phyloP scores from a whole-genome alignment of 2,888 invertebrate genomes.

The Physocephala rufipes region DNA sequence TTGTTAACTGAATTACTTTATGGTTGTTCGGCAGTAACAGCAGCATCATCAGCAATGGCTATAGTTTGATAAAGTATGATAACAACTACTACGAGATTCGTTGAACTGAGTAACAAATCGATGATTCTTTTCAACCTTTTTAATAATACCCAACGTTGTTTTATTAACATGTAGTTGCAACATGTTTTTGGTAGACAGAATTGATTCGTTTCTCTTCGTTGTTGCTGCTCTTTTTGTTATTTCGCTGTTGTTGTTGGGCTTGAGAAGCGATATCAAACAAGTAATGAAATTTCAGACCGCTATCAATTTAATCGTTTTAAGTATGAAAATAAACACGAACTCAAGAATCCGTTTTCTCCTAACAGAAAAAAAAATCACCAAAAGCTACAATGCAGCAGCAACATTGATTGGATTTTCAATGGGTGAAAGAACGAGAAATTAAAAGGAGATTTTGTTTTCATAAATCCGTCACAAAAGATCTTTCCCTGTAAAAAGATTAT shows the following conservation, averaged over 20 bases:
- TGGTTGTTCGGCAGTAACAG: conserved; percentile 19
- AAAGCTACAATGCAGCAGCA: background rate
- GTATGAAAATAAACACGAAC: conserved; percentile 50
- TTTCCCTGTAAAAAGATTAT: background rate
- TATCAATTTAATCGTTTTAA: conserved; percentile 52
- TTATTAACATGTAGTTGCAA: too few species aligned
- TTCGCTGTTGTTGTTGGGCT: conserved; percentile 16
- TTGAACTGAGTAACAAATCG: too few species aligned
- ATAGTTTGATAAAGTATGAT: conserved; percentile 24
- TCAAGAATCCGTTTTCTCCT: conserved; percentile 49
- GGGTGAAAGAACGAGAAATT: background rate
- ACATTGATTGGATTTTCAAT: too few species aligned
- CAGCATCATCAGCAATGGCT: conserved; percentile 6
- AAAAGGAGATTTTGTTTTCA: background rate
- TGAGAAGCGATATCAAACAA: conserved; percentile 46
- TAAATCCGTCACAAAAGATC: too few species aligned
- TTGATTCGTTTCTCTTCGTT: conserved; percentile 31
- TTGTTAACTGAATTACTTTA: conserved; percentile 38
- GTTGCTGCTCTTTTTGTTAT: conserved; percentile 38
- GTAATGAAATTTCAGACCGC: conserved; percentile 56
- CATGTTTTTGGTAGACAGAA: too few species aligned
- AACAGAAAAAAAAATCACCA: background rate
- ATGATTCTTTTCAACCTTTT: background rate
- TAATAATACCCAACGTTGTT: too few species aligned
- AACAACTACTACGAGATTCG: conserved; percentile 38